Conservation (phyloP, 2,888 invertebrate genomes). For the Metalampra italica region DNA sequence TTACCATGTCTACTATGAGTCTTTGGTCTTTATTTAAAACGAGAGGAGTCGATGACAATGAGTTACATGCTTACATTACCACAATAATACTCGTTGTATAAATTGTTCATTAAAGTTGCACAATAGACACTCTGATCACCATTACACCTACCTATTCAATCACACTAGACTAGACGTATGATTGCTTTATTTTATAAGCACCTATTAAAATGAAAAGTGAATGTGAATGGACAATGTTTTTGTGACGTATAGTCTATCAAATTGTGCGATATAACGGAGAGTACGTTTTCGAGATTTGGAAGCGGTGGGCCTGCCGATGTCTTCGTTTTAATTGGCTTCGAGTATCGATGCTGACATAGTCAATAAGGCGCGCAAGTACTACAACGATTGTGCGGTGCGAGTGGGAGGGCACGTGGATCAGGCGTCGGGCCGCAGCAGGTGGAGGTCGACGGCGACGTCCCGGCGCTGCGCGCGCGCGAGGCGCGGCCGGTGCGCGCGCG, state of each 20-base stretch:
- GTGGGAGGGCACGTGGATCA: constrained; percentile 24
- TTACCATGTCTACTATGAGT: constrained; percentile 33
- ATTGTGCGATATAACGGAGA: constrained; percentile 7
- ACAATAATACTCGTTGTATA: constrained; percentile 58
- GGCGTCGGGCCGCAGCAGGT: constrained; percentile 66
- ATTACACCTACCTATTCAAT: constrained; percentile 26
- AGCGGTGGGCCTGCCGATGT: background rate
- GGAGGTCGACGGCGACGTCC: constrained; percentile 70
- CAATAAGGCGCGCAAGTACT: background rate
- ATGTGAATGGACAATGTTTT: constrained; percentile 36
- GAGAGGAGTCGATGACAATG: constrained; percentile 38
- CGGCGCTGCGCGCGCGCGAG: constrained; percentile 54
- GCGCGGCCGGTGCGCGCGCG: constrained; percentile 35
- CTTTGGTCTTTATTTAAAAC: constrained; percentile 40
- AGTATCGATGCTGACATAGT: background rate
- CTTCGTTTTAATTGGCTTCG: background rate
- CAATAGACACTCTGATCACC: constrained; percentile 39
- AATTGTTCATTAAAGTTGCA: constrained; percentile 35
- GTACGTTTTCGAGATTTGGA: background rate
- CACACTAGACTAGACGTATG: constrained; percentile 29
- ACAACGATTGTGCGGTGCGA: background rate
- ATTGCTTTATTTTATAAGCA: constrained; percentile 52
- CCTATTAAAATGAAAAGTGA: constrained; percentile 46
- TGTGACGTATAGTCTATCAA: constrained; percentile 4
- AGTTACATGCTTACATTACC: constrained; percentile 24